Percentiles rank a stretch among this genome's conserved stretches.
Evolutionary conservation across 2,113 vertebrate species (phyloP).

Genomic region (Chaenocephalus aceratus): DNA sequence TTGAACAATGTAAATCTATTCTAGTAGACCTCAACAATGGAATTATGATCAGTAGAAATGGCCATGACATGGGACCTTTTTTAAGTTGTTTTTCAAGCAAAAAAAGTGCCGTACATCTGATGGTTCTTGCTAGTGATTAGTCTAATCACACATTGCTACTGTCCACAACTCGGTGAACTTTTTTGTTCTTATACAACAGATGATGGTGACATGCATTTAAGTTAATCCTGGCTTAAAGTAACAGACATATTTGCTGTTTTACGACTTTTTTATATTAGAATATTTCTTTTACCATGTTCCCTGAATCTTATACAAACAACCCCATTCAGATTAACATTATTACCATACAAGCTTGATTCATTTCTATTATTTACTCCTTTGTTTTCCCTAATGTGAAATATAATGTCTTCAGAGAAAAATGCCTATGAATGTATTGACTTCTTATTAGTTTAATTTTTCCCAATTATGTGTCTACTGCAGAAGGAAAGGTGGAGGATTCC

Average conservation of each 20-base stretch:
- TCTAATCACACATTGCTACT: not conserved
- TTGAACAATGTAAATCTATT: no score
- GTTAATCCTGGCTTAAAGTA: not conserved
- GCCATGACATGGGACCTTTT: no score
- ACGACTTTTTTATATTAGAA: not conserved
- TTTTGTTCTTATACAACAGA: not conserved
- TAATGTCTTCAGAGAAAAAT: not conserved
- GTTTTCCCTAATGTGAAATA: not conserved
- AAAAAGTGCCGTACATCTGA: no score
- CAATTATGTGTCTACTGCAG: constrained; percentile 24
- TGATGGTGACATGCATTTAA: not conserved
- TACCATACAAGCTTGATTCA: not conserved
- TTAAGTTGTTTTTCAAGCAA: no score
- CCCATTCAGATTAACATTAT: not conserved
- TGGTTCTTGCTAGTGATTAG: no score
- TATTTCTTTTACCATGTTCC: not conserved
- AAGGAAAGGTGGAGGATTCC: constrained; percentile 32
- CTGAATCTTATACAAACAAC: not conserved
- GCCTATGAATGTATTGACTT: not conserved
- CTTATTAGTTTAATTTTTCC: not conserved
- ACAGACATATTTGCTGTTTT: not conserved
- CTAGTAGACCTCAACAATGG: no score
- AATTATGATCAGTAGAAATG: no score
- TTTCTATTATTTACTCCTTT: not conserved
- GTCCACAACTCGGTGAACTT: not conserved